phyloP scores from a whole-genome alignment of 2,113 vertebrate species.

The Equus przewalskii region DNA sequence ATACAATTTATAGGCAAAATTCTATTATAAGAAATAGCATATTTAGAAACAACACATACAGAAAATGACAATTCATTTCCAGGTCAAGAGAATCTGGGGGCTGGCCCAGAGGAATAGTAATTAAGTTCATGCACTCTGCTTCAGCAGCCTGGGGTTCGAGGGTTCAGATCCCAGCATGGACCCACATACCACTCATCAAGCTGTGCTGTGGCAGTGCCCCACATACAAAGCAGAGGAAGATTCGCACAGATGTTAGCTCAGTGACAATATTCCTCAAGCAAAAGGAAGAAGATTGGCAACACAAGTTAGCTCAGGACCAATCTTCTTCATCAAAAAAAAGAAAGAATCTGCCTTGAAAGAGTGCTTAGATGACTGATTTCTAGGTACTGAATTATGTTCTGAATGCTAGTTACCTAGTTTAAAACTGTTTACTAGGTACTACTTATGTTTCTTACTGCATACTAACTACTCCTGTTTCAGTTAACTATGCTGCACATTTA shows the following conservation, averaged over 20 bases:
- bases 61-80: conserved; percentile 34
- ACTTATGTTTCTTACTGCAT: background rate
- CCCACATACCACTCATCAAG: no score
- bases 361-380: background rate
- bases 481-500: background rate
- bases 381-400: background rate
- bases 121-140: no score
- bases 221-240: no score
- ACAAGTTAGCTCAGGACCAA: no score
- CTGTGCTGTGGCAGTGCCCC: no score
- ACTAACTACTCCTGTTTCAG: background rate
- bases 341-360: background rate
- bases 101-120: no score
- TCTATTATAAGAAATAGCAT: background rate
- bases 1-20: background rate
- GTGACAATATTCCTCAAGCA: no score
- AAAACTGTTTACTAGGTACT: background rate
- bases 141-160: no score
- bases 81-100: background rate
- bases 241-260: no score
- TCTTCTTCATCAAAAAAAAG: no score
- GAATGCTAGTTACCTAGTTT: background rate
- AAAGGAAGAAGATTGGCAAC: no score
- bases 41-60: background rate
- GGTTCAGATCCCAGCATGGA: no score